A percentile compares a stretch with the other conserved stretches of the same genome.
These are phyloP conservation scores for Chamaea fasciata DNA, from an alignment of 2,113 vertebrate genomes.

Conservation along the genomic window DNA sequence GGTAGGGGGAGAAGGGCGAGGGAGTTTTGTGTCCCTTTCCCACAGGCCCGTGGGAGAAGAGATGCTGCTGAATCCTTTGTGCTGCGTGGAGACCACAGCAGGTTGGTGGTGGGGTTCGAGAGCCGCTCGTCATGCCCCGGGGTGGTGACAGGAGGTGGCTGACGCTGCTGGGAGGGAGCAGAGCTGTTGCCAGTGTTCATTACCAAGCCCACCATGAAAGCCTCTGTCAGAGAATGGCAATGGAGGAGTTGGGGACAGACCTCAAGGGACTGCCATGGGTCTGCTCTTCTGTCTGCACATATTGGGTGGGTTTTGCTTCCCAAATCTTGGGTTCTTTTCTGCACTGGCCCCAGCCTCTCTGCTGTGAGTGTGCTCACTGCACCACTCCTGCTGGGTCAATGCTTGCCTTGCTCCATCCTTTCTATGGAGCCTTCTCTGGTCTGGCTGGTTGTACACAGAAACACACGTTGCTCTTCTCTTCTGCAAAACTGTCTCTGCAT, in stretches of 20 bases:
- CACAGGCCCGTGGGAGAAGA: neutral
- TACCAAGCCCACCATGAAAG: neutral
- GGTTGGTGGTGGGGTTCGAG: accelerated
- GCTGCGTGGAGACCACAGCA: accelerated
- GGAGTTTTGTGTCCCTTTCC: neutral
- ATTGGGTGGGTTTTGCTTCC: neutral
- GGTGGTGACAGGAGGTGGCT: neutral
- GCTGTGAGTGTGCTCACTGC: neutral
- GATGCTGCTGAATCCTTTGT: neutral
- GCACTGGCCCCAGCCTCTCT: neutral
- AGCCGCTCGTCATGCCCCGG: accelerated
- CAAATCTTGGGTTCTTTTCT: neutral
- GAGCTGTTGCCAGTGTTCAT: neutral
- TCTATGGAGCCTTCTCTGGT: neutral
- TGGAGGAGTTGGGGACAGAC: neutral
- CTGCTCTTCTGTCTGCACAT: neutral
- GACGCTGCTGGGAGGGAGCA: neutral
- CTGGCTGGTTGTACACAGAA: neutral
- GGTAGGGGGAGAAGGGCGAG: neutral
- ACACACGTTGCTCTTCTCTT: neutral
- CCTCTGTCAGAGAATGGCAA: neutral
- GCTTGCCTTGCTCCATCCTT: neutral
- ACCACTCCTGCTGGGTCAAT: neutral
- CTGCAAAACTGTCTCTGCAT: neutral
- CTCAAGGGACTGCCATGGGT: neutral